These are phyloP conservation scores for Lophius americanus DNA, from an alignment of 2,797 vertebrate species.

Conservation along the genomic window DNA sequence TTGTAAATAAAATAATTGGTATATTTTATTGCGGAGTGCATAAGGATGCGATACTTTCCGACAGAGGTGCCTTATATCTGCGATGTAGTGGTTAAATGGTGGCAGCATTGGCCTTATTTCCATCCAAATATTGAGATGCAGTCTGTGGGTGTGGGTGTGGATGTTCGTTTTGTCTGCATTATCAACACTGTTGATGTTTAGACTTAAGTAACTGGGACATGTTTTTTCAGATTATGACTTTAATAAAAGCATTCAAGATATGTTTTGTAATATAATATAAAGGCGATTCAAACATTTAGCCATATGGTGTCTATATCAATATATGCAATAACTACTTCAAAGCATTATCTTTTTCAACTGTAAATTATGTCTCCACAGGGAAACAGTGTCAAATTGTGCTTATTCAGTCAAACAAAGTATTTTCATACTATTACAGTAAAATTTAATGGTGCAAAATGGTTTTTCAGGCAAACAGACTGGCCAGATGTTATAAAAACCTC, in stretches of 20 bases:
- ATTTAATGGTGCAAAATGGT: no score
- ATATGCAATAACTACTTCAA: no score
- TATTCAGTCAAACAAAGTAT: no score
- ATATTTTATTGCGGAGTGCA: constrained; percentile 54
- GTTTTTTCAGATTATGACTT: constrained; percentile 72
- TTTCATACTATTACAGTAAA: no score
- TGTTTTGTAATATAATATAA: constrained; percentile 10
- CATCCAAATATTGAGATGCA: constrained; percentile 50
- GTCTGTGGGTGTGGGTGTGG: constrained; percentile 42
- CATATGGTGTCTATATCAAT: no score
- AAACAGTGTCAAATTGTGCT: no score
- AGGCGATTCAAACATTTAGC: no score
- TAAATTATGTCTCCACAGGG: no score
- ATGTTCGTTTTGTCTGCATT: constrained; percentile 50
- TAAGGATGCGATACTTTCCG: constrained; percentile 53
- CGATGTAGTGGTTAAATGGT: constrained; percentile 53
- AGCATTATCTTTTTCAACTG: no score
- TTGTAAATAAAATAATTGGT: constrained; percentile 34
- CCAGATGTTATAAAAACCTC: no score
- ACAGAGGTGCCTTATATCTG: constrained; percentile 60
- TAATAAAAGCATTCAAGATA: constrained; percentile 67
- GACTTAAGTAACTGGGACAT: constrained; percentile 67
- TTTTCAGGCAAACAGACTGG: no score
- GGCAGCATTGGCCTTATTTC: constrained; percentile 69
- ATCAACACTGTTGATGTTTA: constrained; percentile 52